A percentile compares a stretch with the other conserved stretches of the same genome.
These are phyloP conservation scores for Morpho achilles DNA, from an alignment of 2,888 invertebrate species.

Conservation along the genomic window DNA sequence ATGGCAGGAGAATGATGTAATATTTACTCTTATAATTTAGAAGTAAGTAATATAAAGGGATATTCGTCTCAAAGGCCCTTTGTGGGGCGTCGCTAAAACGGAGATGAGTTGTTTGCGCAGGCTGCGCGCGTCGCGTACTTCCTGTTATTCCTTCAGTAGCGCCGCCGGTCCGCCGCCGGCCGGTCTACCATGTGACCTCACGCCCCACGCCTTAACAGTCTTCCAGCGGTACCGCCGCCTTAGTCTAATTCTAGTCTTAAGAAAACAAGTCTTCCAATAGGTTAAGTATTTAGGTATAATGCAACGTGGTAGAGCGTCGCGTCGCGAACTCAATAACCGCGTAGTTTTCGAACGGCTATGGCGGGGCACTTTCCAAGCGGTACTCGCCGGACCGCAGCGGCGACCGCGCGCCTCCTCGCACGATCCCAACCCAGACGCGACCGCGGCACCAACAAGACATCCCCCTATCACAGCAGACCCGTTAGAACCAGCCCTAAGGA, in stretches of 20 bases:
- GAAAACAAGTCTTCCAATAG: constrained; percentile 79
- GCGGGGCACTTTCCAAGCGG: constrained; percentile 82
- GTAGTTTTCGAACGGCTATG: constrained; percentile 85
- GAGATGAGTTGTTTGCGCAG: constrained; percentile 71
- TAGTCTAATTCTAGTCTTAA: constrained; percentile 51
- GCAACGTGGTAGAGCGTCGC: constrained; percentile 70
- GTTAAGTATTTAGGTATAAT: constrained; percentile 59
- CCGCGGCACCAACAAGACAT: constrained; percentile 36
- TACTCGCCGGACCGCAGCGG: constrained; percentile 58
- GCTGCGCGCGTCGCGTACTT: constrained; percentile 58
- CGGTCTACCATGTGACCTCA: constrained; percentile 61
- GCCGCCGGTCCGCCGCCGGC: constrained; percentile 72
- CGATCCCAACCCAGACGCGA: constrained; percentile 47
- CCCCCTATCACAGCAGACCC: constrained; percentile 58
- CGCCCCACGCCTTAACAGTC: constrained; percentile 52
- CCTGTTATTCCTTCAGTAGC: constrained; percentile 56
- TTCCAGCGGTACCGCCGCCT: constrained; percentile 62
- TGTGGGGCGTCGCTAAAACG: constrained; percentile 21
- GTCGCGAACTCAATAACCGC: constrained; percentile 77
- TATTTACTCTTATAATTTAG: background rate
- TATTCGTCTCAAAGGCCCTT: constrained; percentile 7
- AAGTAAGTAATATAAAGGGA: background rate
- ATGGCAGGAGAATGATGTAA: background rate
- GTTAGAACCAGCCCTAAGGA: constrained; percentile 65
- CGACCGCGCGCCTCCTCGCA: constrained; percentile 62